A percentile compares a stretch with the other conserved stretches of the same genome.
Conservation (phyloP, 2,888 invertebrate species). For the Cylindroiulus punctatus region DNA sequence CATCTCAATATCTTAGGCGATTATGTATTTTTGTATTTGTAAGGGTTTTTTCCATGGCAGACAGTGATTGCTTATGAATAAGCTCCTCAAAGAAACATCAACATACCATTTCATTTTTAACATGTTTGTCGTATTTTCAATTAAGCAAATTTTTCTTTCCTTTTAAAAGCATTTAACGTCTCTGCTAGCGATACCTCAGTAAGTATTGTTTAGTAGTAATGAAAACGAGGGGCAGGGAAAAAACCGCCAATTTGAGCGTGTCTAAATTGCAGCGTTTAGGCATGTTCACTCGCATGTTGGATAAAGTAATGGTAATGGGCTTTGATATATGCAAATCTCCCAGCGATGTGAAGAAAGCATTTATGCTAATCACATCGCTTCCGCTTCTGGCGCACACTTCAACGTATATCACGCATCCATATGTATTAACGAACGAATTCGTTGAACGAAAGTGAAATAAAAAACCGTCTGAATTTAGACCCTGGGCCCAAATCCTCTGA, state of each 20-base stretch:
- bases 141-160: neutral
- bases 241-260: slow-evolving; percentile 30
- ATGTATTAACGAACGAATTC: slow-evolving; percentile 42
- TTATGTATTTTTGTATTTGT: neutral
- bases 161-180: slow-evolving; percentile 34
- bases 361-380: slow-evolving; percentile 38
- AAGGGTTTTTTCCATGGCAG: neutral
- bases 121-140: slow-evolving; percentile 5
- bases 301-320: slow-evolving; percentile 42
- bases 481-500: slow-evolving; percentile 34
- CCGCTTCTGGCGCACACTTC: slow-evolving; percentile 36
- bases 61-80: neutral
- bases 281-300: slow-evolving; percentile 42
- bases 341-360: slow-evolving; percentile 42
- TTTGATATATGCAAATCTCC: slow-evolving; percentile 42
- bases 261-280: slow-evolving; percentile 42
- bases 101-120: neutral
- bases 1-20: no score
- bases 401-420: slow-evolving; percentile 34
- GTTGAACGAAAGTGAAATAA: slow-evolving; percentile 28
- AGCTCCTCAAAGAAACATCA: neutral
- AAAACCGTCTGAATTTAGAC: slow-evolving; percentile 26
- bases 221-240: neutral
- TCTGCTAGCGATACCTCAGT: slow-evolving; percentile 19
- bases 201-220: neutral